Conservation (phyloP, 2,888 invertebrate species). For the Villa cingulata region DNA sequence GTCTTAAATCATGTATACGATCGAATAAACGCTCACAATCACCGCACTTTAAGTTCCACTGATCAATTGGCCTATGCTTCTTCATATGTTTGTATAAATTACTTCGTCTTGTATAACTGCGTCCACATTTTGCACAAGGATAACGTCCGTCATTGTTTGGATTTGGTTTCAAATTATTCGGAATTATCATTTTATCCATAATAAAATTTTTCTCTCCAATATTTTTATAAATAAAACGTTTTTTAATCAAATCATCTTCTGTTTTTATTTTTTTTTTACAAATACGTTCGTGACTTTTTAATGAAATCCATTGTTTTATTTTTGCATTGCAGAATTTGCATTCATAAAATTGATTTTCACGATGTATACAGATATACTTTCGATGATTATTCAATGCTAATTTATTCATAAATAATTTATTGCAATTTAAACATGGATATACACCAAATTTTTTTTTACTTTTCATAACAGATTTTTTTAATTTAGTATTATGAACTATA, state of each 20-base stretch:
- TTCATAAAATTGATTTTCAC: constrained; percentile 16
- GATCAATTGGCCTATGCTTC: constrained; percentile 8
- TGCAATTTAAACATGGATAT: constrained; percentile 23
- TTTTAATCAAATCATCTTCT: background rate
- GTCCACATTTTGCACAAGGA: constrained; percentile 9
- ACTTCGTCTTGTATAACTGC: constrained; percentile 8
- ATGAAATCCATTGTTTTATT: constrained; percentile 27
- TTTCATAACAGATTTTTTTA: background rate
- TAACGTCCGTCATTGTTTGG: constrained; percentile 4
- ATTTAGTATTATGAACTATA: constrained; percentile 1
- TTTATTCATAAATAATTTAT: constrained; percentile 24
- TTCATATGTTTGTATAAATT: constrained; percentile 10
- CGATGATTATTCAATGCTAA: constrained; percentile 29
- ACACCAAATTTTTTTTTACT: constrained; percentile 4
- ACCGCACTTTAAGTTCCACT: constrained; percentile 17
- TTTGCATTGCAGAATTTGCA: constrained; percentile 25
- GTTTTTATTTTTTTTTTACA: constrained; percentile 15
- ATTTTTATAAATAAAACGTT: too few relatives aligned
- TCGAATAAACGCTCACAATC: constrained; percentile 15
- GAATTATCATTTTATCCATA: too few relatives aligned
- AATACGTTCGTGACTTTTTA: constrained; percentile 24
- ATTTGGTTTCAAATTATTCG: background rate
- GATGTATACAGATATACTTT: constrained; percentile 26
- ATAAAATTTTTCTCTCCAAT: too few relatives aligned
- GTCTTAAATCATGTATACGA: constrained; percentile 13